Conservation (phyloP, 1,140 invertebrate species). For the Choristoneura fumiferana region DNA sequence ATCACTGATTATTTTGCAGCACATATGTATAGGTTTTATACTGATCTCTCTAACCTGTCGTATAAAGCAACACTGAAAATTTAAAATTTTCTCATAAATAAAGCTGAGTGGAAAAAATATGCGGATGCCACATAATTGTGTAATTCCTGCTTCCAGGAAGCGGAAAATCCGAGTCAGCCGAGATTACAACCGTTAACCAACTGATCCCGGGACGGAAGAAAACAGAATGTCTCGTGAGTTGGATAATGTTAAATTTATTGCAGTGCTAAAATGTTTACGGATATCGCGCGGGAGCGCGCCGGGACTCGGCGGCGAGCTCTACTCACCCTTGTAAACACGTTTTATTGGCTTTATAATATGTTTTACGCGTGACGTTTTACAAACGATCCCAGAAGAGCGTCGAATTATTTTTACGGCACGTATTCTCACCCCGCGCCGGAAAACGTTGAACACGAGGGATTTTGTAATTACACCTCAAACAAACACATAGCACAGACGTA, state of each 20-base stretch:
- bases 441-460: constrained; percentile 65
- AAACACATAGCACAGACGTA: constrained; percentile 53
- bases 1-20: too few species aligned
- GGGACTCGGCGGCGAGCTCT: constrained; percentile 50
- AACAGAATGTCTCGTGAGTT: constrained; percentile 74
- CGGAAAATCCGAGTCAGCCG: constrained; percentile 59
- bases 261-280: constrained; percentile 76
- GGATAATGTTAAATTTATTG: constrained; percentile 78
- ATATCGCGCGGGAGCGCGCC: constrained; percentile 61
- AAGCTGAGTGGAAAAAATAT: constrained; percentile 38
- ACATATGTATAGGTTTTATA: too few species aligned
- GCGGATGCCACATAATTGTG: constrained; percentile 49
- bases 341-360: constrained; percentile 79
- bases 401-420: constrained; percentile 77
- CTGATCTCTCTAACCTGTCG: too few species aligned
- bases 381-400: constrained; percentile 73
- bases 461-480: constrained; percentile 68
- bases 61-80: constrained; percentile 22
- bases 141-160: constrained; percentile 53
- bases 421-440: constrained; percentile 52
- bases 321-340: constrained; percentile 78
- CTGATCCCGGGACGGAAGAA: constrained; percentile 71
- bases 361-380: constrained; percentile 78
- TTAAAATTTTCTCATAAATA: constrained; percentile 40
- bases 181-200: constrained; percentile 73